Conservation (phyloP, 2,888 invertebrate genomes). For the Heteromurus nitidus region DNA sequence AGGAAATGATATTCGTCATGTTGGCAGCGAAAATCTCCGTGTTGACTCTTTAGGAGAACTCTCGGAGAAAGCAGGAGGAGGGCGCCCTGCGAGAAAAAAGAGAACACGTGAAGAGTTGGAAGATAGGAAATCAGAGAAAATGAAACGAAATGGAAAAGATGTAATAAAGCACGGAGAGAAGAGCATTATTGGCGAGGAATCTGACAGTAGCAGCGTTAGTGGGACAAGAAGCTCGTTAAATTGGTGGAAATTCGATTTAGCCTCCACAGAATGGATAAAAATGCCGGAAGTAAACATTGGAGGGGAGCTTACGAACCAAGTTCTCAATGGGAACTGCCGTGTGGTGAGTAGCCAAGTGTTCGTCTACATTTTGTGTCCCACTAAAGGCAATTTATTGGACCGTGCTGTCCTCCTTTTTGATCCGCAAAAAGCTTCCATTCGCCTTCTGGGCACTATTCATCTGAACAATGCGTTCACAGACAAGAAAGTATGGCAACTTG, state of each 20-base stretch:
- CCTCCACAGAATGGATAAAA: slow-evolving; percentile 71
- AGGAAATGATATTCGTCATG: slow-evolving; percentile 14
- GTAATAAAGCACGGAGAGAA: slow-evolving; percentile 6
- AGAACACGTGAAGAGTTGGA: background rate
- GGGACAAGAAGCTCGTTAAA: slow-evolving; percentile 30
- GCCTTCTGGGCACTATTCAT: slow-evolving; percentile 53
- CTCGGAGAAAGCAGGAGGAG: background rate
- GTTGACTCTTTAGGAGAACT: slow-evolving; percentile 3
- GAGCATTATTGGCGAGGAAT: slow-evolving; percentile 6
- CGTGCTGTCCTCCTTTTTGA: slow-evolving; percentile 67
- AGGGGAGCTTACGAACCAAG: slow-evolving; percentile 26
- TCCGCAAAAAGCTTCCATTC: slow-evolving; percentile 42
- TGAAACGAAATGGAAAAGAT: slow-evolving; percentile 32
- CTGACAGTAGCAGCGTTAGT: background rate
- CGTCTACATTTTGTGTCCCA: slow-evolving; percentile 70
- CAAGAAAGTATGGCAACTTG: slow-evolving; percentile 68
- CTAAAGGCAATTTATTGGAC: slow-evolving; percentile 57
- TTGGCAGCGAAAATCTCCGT: background rate
- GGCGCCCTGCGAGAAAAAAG: background rate
- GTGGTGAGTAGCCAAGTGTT: slow-evolving; percentile 38
- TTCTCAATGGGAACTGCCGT: slow-evolving; percentile 65
- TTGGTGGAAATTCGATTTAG: slow-evolving; percentile 73
- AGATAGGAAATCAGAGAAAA: slow-evolving; percentile 21
- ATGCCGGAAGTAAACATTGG: slow-evolving; percentile 66
- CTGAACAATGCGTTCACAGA: slow-evolving; percentile 70